Evolutionary conservation across 2,888 invertebrate species (phyloP).

Genomic region (Aleiodes leptofemur): DNA sequence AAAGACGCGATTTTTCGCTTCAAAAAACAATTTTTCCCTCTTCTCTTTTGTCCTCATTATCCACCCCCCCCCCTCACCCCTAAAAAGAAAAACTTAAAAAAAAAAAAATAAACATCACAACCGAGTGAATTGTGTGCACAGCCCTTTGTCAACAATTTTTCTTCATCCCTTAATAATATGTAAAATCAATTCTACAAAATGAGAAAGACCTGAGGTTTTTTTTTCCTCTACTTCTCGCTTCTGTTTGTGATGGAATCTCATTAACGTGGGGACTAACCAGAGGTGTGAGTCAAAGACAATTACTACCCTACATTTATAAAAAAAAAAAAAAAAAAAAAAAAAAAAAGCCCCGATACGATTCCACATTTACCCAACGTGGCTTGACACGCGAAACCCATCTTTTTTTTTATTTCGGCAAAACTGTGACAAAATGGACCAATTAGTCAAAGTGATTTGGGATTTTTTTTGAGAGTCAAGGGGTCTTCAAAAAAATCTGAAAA

Average conservation of each 20-base stretch:
- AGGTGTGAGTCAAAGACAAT: conserved; percentile 44
- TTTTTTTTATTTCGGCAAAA: background rate
- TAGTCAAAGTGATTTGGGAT: background rate
- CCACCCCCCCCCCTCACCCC: too few relatives aligned
- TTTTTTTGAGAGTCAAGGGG: background rate
- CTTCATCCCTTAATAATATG: too few relatives aligned
- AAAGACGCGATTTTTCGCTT: conserved; percentile 2
- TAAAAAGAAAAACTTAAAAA: background rate
- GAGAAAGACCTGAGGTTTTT: conserved; percentile 1
- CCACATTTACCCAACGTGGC: conserved; percentile 27
- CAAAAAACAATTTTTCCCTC: too few relatives aligned
- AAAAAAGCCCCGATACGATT: conserved; percentile 27
- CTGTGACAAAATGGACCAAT: too few relatives aligned
- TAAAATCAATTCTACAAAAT: conserved; percentile 2
- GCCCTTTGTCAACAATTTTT: too few relatives aligned
- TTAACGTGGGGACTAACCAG: conserved; percentile 36
- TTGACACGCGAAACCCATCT: conserved; percentile 39
- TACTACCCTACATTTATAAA: conserved; percentile 45
- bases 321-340: conserved; percentile 13
- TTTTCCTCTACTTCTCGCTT: conserved; percentile 21
- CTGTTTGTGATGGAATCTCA: conserved; percentile 41
- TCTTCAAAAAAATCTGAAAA: too few relatives aligned
- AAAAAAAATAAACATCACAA: too few relatives aligned
- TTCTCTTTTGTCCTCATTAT: too few relatives aligned
- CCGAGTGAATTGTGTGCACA: too few relatives aligned